A percentile compares a stretch with the other conserved stretches of the same genome.
Conservation (phyloP, 1,140 invertebrate species). For the Meloidogyne floridensis region DNA sequence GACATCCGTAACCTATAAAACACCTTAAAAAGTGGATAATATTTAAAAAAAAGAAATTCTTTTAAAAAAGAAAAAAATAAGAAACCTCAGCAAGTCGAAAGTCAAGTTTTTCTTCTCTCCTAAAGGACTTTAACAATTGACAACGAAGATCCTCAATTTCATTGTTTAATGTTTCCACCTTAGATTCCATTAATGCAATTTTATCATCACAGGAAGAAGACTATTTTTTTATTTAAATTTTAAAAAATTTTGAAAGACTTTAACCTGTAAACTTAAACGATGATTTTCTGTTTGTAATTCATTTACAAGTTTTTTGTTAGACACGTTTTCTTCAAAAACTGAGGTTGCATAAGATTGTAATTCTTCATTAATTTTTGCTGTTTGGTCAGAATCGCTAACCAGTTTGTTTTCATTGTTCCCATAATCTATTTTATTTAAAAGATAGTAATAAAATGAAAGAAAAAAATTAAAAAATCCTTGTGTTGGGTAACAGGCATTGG, state of each 20-base stretch:
- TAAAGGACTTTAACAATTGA: slow-evolving; percentile 46
- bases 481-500: no score
- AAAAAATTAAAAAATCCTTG: no score
- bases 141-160: slow-evolving; percentile 49
- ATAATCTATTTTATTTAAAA: background rate
- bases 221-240: slow-evolving; percentile 23
- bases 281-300: slow-evolving; percentile 49
- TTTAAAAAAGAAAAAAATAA: slow-evolving; percentile 11
- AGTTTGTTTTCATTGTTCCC: background rate
- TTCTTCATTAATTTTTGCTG: slow-evolving; percentile 16
- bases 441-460: no score
- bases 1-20: no score
- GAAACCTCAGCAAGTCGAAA: slow-evolving; percentile 44
- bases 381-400: background rate
- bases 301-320: slow-evolving; percentile 33
- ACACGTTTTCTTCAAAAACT: slow-evolving; percentile 36
- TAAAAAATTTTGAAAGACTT: background rate
- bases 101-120: slow-evolving; percentile 46
- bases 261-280: slow-evolving; percentile 37
- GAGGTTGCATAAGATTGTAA: slow-evolving; percentile 16
- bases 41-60: no score
- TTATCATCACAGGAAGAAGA: slow-evolving; percentile 38
- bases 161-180: slow-evolving; percentile 39
- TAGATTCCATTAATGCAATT: slow-evolving; percentile 45
- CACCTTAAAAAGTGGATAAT: no score